A percentile compares a stretch with the other conserved stretches of the same genome.
These are phyloP conservation scores for Nixonia krombeini DNA, from an alignment of 1,140 invertebrate genomes.

Conservation along the genomic window DNA sequence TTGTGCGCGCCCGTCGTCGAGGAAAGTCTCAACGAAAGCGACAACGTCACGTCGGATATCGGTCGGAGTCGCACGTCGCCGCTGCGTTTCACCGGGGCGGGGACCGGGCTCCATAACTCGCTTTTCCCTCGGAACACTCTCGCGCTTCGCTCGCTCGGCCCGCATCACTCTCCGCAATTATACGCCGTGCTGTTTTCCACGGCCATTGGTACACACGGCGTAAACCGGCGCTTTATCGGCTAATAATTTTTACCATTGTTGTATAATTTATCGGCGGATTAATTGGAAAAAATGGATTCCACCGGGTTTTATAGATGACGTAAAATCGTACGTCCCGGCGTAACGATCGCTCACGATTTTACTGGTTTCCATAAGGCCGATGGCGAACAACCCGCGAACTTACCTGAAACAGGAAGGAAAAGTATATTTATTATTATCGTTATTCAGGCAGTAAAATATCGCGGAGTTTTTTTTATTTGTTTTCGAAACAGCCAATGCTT, in stretches of 20 bases:
- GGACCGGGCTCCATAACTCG: conserved; percentile 15
- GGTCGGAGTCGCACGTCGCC: conserved; percentile 19
- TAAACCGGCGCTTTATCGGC: no score
- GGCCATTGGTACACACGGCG: no score
- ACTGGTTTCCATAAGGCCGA: not conserved
- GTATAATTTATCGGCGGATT: not conserved
- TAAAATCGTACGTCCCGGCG: no score
- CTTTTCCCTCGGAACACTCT: no score
- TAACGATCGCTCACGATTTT: no score
- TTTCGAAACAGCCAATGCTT: not conserved
- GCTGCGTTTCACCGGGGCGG: conserved; percentile 3
- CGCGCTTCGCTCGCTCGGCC: not conserved
- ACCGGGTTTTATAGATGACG: not conserved
- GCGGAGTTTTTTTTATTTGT: not conserved
- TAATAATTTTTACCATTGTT: no score
- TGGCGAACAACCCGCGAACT: no score
- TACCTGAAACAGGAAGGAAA: not conserved
- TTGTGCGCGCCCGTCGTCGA: conserved; percentile 10
- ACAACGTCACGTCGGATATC: conserved; percentile 46
- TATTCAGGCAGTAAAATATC: no score
- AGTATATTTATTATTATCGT: no score
- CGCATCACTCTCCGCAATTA: not conserved
- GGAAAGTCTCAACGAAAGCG: conserved; percentile 46
- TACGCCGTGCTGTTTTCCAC: not conserved
- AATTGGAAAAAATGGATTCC: not conserved